Conservation (phyloP, 2,888 invertebrate species). For the Formica aserva region DNA sequence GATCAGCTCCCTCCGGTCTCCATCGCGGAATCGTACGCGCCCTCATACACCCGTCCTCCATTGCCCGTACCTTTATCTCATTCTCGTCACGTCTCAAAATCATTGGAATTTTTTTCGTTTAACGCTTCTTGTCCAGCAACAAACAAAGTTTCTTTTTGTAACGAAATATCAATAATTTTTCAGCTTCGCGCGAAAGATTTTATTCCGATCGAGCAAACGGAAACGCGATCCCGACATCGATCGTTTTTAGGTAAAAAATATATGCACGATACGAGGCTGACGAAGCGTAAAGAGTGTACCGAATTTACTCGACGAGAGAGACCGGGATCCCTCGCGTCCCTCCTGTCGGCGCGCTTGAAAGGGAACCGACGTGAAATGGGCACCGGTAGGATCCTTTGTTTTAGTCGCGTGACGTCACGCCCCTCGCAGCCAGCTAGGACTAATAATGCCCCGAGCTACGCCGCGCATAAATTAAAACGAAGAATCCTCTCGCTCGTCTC, state of each 20-base stretch:
- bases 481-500: slow-evolving; percentile 67
- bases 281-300: slow-evolving; percentile 50
- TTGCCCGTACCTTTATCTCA: neutral
- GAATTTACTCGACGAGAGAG: slow-evolving; percentile 42
- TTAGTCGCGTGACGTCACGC: slow-evolving; percentile 84
- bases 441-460: slow-evolving; percentile 83
- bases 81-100: neutral
- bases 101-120: neutral
- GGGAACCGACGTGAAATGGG: slow-evolving; percentile 76
- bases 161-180: neutral
- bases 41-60: neutral
- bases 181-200: neutral
- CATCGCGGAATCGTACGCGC: slow-evolving; percentile 14
- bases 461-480: slow-evolving; percentile 84
- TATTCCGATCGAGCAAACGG: neutral
- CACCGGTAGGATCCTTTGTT: slow-evolving; percentile 82
- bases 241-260: slow-evolving; percentile 12
- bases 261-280: slow-evolving; percentile 34
- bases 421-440: slow-evolving; percentile 79
- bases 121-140: neutral
- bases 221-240: slow-evolving; percentile 3
- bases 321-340: slow-evolving; percentile 51
- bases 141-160: neutral
- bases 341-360: slow-evolving; percentile 80
- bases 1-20: slow-evolving; percentile 76